Evolutionary conservation across 1,140 invertebrate genomes (phyloP).

Genomic region (Andrena cerasifolii): DNA sequence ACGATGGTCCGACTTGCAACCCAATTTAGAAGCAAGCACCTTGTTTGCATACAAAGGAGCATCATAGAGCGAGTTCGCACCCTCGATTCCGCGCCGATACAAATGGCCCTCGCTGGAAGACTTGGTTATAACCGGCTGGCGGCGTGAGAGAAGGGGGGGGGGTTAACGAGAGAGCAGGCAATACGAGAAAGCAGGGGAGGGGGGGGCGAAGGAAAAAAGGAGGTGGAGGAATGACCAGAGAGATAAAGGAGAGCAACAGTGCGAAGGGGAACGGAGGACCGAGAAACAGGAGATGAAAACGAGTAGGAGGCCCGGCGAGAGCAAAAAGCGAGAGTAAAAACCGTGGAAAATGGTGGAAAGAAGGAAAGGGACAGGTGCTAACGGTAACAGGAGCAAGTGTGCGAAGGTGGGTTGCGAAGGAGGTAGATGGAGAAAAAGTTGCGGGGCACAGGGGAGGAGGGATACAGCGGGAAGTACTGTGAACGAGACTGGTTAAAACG

Average conservation of each 20-base stretch:
- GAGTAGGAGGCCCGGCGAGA: too few relatives aligned
- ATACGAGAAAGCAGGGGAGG: background rate
- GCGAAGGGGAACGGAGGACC: background rate
- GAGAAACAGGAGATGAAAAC: background rate
- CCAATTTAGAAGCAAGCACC: slow-evolving; percentile 73
- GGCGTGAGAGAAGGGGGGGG: background rate
- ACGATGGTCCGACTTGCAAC: slow-evolving; percentile 69
- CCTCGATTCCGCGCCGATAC: slow-evolving; percentile 58
- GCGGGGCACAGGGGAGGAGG: too few relatives aligned
- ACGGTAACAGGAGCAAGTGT: background rate
- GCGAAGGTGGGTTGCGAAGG: slow-evolving; percentile 6
- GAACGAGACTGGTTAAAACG: slow-evolving; percentile 41
- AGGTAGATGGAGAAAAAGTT: background rate
- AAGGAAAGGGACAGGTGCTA: slow-evolving; percentile 15
- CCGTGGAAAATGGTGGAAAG: slow-evolving; percentile 12
- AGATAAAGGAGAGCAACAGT: background rate
- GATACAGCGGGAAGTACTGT: background rate
- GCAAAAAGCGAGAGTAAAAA: background rate
- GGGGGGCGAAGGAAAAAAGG: background rate
- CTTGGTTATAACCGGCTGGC: background rate
- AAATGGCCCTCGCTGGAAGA: slow-evolving; percentile 38
- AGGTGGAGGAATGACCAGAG: too few relatives aligned
- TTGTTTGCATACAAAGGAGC: slow-evolving; percentile 71
- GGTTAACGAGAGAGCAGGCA: background rate
- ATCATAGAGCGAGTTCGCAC: slow-evolving; percentile 48